phyloP scores from a whole-genome alignment of 2,888 invertebrate genomes.

The Loripinus fragilis region DNA sequence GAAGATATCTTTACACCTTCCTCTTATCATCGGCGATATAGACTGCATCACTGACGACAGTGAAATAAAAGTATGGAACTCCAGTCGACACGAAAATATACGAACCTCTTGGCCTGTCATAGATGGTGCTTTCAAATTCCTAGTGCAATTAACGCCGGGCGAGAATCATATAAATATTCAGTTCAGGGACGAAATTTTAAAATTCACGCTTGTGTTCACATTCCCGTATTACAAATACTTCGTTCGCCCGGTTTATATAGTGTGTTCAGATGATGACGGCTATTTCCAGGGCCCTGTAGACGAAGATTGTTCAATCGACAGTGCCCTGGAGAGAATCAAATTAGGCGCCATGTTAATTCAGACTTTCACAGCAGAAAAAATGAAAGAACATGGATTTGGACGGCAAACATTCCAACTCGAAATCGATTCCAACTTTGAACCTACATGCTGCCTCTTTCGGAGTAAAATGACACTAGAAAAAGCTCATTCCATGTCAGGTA shows the following conservation, averaged over 20 bases:
- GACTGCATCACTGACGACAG: conserved; percentile 72
- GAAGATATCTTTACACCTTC: conserved; percentile 73
- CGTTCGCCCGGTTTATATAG: conserved; percentile 91
- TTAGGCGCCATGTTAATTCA: conserved; percentile 92
- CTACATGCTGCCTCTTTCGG: conserved; percentile 89
- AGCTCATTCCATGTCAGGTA: conserved; percentile 87
- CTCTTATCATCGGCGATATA: conserved; percentile 79
- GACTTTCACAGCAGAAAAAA: conserved; percentile 93
- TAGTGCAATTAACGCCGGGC: conserved; percentile 87
- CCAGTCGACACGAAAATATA: conserved; percentile 51
- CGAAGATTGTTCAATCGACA: conserved; percentile 88
- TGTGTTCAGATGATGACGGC: conserved; percentile 92
- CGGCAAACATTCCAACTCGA: conserved; percentile 93
- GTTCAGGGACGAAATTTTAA: conserved; percentile 79
- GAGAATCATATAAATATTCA: conserved; percentile 87
- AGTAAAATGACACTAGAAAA: conserved; percentile 89
- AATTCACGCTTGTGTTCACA: conserved; percentile 68
- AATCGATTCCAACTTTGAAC: conserved; percentile 85
- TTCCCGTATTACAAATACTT: conserved; percentile 83
- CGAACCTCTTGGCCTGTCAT: conserved; percentile 86
- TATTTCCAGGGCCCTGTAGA: conserved; percentile 89
- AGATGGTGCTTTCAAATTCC: conserved; percentile 89
- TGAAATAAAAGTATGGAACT: conserved; percentile 70
- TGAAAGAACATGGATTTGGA: conserved; percentile 90
- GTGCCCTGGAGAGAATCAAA: conserved; percentile 90